phyloP scores from a whole-genome alignment of 2,797 vertebrate genomes.

The Rhinogobio ventralis region DNA sequence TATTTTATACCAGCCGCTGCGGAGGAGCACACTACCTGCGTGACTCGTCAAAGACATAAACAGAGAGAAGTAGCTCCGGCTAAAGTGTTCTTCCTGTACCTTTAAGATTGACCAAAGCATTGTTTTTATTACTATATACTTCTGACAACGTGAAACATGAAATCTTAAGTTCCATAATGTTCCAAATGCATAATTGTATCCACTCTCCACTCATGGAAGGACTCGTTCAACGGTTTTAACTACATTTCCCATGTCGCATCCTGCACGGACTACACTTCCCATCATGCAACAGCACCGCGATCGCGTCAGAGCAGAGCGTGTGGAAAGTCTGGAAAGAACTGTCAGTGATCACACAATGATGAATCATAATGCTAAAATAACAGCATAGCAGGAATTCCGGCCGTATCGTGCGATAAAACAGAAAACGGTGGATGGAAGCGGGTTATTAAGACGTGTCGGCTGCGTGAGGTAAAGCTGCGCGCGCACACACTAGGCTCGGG shows the following conservation, averaged over 20 bases:
- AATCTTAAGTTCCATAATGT: neutral
- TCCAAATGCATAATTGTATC: neutral
- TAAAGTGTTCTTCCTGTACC: neutral
- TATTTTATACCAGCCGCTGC: neutral
- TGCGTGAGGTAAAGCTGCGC: neutral
- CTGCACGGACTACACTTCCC: constrained; percentile 1
- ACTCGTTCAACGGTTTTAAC: neutral
- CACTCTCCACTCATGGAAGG: neutral
- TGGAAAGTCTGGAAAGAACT: constrained; percentile 6
- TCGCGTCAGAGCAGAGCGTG: neutral
- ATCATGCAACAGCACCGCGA: neutral
- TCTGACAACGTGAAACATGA: no score
- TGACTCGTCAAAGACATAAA: neutral
- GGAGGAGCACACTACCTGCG: neutral
- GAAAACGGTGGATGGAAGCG: neutral
- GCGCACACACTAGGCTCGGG: neutral
- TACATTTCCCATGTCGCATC: neutral
- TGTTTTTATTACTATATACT: neutral
- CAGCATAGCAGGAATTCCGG: no score
- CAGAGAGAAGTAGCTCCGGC: neutral
- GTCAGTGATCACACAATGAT: neutral
- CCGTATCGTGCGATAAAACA: no score
- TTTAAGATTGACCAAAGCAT: neutral
- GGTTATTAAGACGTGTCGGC: neutral
- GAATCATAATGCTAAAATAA: neutral